Conservation (phyloP, 2,113 vertebrate genomes). For the Sapayoa aenigma region DNA sequence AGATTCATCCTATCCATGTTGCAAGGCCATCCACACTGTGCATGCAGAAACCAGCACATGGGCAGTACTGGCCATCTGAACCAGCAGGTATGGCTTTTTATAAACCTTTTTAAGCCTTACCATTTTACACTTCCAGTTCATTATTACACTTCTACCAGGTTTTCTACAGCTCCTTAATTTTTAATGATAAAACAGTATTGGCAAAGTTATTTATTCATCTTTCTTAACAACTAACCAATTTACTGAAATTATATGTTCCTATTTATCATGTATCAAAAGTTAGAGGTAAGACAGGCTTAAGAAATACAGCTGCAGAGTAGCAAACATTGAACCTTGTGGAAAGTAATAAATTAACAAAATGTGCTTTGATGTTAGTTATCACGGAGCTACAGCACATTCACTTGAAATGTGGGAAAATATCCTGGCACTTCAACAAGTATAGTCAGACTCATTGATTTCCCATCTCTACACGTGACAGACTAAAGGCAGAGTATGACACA, state of each 20-base stretch:
- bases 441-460: slow-evolving; percentile 25
- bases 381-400: neutral
- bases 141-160: neutral
- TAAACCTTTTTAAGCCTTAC: neutral
- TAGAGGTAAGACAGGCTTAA: neutral
- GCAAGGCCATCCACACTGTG: neutral
- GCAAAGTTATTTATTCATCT: neutral
- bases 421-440: neutral
- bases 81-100: neutral
- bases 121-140: neutral
- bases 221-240: neutral
- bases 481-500: neutral
- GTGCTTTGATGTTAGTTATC: slow-evolving; percentile 28
- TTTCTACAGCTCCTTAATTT: neutral
- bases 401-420: slow-evolving; percentile 9
- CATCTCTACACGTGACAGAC: neutral
- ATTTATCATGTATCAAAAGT: neutral
- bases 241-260: neutral
- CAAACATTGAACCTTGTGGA: neutral
- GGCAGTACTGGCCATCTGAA: neutral
- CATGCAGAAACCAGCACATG: neutral
- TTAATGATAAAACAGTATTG: neutral
- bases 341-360: slow-evolving; percentile 3
- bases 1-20: neutral
- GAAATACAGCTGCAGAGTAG: neutral